phyloP scores from a whole-genome alignment of 2,113 vertebrate species.

The Callaeas wilsoni region DNA sequence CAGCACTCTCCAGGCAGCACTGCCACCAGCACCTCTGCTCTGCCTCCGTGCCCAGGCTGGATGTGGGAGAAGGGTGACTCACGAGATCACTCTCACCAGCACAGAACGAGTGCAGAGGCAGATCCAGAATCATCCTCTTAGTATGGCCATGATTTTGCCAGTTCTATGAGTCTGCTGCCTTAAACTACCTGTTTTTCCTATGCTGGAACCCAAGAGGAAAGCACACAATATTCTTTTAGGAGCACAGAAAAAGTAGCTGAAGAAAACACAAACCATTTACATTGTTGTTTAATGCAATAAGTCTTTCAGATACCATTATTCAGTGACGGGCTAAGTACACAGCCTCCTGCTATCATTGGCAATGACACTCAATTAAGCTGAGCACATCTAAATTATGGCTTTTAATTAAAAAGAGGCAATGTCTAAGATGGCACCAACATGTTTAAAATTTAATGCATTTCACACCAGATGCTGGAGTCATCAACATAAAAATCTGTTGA shows the following conservation, averaged over 20 bases:
- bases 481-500: conserved; percentile 67
- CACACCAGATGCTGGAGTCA: conserved; percentile 66
- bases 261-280: neutral
- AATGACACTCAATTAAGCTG: conserved; percentile 70
- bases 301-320: conserved; percentile 25
- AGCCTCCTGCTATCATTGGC: conserved; percentile 52
- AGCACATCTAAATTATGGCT: conserved; percentile 72
- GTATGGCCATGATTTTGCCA: neutral
- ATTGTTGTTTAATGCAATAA: conserved; percentile 27
- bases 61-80: neutral
- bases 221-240: neutral
- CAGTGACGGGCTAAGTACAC: neutral
- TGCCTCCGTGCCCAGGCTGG: fast-evolving
- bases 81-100: neutral
- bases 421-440: conserved; percentile 64
- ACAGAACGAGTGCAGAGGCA: neutral
- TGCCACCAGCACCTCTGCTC: neutral
- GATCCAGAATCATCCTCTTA: neutral
- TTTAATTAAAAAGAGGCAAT: conserved; percentile 74
- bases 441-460: conserved; percentile 74
- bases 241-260: neutral
- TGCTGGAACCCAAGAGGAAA: neutral
- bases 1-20: fast-evolving
- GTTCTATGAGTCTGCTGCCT: neutral
- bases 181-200: neutral